Base-by-base conservation (phyloP, 2,888 invertebrate species). In the Coleophora flavipennella region DNA sequence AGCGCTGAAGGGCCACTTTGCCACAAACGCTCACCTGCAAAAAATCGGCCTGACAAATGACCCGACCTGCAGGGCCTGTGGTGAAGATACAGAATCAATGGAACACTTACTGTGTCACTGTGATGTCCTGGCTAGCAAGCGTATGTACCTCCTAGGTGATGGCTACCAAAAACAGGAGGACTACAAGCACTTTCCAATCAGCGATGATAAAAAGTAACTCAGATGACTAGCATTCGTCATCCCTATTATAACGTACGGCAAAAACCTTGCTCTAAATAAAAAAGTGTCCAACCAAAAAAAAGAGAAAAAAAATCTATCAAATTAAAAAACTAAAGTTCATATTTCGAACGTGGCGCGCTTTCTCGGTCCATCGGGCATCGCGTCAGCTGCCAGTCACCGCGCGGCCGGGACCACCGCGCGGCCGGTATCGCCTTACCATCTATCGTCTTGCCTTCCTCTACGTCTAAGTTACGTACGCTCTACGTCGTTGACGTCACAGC, bases 301-400 rank as follows among this genome's bases (percentile, higher is more conserved):
- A 43, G 48, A 53, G 55, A 45, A 45, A 44, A 38, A 46, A 20
- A 20, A 6, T 4, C 20, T 20, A 20, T 20, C 20, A 20, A 20
- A 20, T 20, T 20, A 20, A 20, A 20, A 59, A 59, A 53, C 55
- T 41, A 50, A 41, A 55, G 62, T 69, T 67, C 67, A 60, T 62
- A 62, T 66, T 66, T 66, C 65, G 75, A 71, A 72, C 77, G 73
- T 71, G 73, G 67, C 77, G 70, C 80, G 72, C 78, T 79, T 84
- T 80, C 78, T 69, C 83, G 83, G 75, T 83, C 81, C 71, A 83
- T 79, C 78, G 78, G 79, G 79, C 83, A 79, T 84, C 70, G 73
- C 68, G 73, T 73, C 77, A 81, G 70, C 64, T 81, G 83, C 83
- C 83, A 79, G 72, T 84, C 79, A 80, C 53, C 50, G 55, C 59